A percentile compares a stretch with the other conserved stretches of the same genome.
phyloP scores from a whole-genome alignment of 2,113 vertebrate genomes.

The Loxodonta africana region DNA sequence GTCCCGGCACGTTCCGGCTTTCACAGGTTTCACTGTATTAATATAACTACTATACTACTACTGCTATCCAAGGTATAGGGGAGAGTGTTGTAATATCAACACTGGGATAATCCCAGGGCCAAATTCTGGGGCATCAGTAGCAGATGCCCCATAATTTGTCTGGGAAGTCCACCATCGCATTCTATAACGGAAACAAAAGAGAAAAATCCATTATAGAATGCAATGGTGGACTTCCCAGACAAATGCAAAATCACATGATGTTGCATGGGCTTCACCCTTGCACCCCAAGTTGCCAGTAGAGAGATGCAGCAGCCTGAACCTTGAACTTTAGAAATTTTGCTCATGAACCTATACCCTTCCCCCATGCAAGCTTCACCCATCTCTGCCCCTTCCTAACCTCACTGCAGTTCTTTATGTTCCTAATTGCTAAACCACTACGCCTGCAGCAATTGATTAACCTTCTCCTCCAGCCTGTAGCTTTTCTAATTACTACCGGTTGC shows the following conservation, averaged over 20 bases:
- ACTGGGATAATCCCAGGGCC: background rate
- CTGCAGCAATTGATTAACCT: accelerated
- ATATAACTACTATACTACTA: no score
- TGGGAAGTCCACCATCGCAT: no score
- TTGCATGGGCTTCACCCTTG: background rate
- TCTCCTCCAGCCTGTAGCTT: background rate
- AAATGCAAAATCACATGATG: background rate
- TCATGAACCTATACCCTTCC: background rate
- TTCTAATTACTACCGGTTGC: background rate
- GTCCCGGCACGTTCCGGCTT: no score
- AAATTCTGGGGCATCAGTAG: background rate
- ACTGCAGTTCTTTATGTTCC: accelerated
- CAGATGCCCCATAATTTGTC: background rate
- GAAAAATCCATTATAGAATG: background rate
- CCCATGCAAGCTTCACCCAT: background rate
- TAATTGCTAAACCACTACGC: no score
- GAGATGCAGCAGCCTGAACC: background rate
- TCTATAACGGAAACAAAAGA: background rate
- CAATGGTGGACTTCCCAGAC: background rate
- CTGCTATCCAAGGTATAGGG: background rate
- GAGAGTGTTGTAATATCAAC: background rate
- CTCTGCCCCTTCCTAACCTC: background rate
- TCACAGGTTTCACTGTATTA: no score
- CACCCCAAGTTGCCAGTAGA: background rate
- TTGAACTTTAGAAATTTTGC: background rate